Conservation (phyloP, 64 coral and sea anemone species). For the Anthopleura sola region DNA sequence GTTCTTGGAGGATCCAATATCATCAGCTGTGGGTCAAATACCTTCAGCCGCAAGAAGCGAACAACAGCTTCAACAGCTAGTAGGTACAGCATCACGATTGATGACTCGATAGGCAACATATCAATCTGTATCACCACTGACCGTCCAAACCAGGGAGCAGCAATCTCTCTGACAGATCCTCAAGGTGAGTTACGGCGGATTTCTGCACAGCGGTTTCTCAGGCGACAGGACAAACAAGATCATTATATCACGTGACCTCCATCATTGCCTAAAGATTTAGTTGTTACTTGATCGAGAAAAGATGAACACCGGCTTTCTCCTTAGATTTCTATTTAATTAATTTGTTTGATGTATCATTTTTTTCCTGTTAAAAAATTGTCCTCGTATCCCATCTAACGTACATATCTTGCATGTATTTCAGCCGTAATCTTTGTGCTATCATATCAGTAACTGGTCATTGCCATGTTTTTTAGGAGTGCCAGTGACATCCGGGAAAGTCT, state of each 20-base stretch:
- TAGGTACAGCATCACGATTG: constrained; percentile 28
- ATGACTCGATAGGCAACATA: constrained; percentile 60
- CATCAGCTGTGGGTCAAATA: constrained; percentile 55
- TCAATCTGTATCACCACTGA: constrained; percentile 24
- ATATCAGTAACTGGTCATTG: no score
- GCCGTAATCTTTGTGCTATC: no score
- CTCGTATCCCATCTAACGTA: no score
- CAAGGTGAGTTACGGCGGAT: not conserved
- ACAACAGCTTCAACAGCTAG: constrained; percentile 7
- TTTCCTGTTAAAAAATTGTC: not conserved
- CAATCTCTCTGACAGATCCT: not conserved
- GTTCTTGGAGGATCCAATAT: constrained; percentile 64
- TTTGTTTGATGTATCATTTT: not conserved
- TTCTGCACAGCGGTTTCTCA: not conserved
- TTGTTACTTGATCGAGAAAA: no score
- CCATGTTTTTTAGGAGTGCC: not conserved
- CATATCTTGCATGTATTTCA: no score
- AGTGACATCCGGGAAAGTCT: constrained; percentile 42
- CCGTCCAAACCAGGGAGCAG: not conserved
- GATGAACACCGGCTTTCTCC: no score
- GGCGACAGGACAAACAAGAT: no score
- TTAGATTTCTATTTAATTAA: no score
- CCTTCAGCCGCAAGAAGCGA: constrained; percentile 42
- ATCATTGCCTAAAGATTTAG: no score
- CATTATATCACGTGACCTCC: not conserved